Conservation (phyloP, 2,113 vertebrate genomes). For the Pleuronectes platessa region DNA sequence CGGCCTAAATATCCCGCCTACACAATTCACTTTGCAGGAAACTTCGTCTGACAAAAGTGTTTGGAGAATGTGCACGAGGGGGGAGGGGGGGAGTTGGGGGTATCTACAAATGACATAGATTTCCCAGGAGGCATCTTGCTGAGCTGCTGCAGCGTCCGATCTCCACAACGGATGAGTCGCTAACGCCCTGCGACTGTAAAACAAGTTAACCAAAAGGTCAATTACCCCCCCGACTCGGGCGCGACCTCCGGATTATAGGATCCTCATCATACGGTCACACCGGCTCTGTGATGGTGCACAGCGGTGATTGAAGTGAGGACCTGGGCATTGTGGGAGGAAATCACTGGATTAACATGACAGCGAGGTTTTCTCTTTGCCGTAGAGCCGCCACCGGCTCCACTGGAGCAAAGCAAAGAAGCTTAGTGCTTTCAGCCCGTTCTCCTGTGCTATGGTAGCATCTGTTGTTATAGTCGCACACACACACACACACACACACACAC, state of each 20-base stretch:
- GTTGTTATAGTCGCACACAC: slow-evolving; percentile 49
- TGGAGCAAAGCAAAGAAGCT: slow-evolving; percentile 68
- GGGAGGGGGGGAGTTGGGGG: not conserved
- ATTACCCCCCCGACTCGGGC: not conserved
- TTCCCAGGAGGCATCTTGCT: slow-evolving; percentile 31
- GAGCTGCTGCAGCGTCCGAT: not conserved
- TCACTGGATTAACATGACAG: slow-evolving; percentile 68
- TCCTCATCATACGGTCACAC: slow-evolving; percentile 20
- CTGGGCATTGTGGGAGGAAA: slow-evolving; percentile 58
- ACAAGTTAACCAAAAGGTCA: not conserved
- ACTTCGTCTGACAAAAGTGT: slow-evolving; percentile 55
- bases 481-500: no score
- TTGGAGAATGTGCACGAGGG: not conserved
- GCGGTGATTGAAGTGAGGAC: slow-evolving; percentile 57
- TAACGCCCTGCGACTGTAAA: not conserved
- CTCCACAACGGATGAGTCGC: not conserved
- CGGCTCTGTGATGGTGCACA: slow-evolving; percentile 13
- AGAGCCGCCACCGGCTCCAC: slow-evolving; percentile 43
- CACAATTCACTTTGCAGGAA: slow-evolving; percentile 38
- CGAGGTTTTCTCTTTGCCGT: slow-evolving; percentile 39
- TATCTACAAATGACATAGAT: slow-evolving; percentile 13
- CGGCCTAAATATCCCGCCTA: slow-evolving; percentile 61
- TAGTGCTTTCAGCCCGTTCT: slow-evolving; percentile 62
- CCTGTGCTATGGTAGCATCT: slow-evolving; percentile 62
- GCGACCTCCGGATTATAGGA: slow-evolving; percentile 37